Percentiles rank a stretch among this genome's conserved stretches.
These are phyloP conservation scores for Oncorhynchus clarkii DNA, from an alignment of 2,113 vertebrate genomes.

Conservation along the genomic window DNA sequence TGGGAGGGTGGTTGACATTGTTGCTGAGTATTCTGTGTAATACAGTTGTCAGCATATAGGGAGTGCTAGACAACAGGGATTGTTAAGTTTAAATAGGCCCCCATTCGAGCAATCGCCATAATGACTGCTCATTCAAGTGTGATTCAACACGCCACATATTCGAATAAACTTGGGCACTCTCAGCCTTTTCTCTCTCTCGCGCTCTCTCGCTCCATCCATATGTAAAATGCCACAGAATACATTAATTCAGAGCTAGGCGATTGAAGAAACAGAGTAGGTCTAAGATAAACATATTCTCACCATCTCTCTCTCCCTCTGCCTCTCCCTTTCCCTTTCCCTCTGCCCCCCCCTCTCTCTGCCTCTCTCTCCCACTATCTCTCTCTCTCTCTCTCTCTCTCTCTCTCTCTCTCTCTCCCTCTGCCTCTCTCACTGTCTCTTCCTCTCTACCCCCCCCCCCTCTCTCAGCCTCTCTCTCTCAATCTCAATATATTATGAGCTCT, in stretches of 20 bases:
- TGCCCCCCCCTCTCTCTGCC: constrained; percentile 33
- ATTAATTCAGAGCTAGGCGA: no score
- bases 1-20: constrained; percentile 54
- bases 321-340: constrained; percentile 32
- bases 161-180: constrained; percentile 29
- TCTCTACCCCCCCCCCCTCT: not conserved
- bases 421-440: not conserved
- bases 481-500: constrained; percentile 48
- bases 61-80: constrained; percentile 1
- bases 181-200: constrained; percentile 7
- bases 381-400: constrained; percentile 10
- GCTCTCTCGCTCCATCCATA: not conserved
- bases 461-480: not conserved
- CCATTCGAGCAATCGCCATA: constrained; percentile 12
- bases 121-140: constrained; percentile 34
- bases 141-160: constrained; percentile 50
- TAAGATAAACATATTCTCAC: not conserved
- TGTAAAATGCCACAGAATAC: no score
- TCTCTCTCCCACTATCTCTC: constrained; percentile 12
- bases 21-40: constrained; percentile 44
- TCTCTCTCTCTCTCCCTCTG: constrained; percentile 28
- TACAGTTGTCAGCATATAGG: constrained; percentile 26
- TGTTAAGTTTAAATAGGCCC: not conserved
- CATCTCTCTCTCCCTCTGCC: constrained; percentile 9
- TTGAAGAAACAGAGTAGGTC: no score